Evolutionary conservation across 2,797 vertebrate genomes (phyloP), one percentile per base, ranked within the genome.

Genomic region (Falco cherrug): DNA sequence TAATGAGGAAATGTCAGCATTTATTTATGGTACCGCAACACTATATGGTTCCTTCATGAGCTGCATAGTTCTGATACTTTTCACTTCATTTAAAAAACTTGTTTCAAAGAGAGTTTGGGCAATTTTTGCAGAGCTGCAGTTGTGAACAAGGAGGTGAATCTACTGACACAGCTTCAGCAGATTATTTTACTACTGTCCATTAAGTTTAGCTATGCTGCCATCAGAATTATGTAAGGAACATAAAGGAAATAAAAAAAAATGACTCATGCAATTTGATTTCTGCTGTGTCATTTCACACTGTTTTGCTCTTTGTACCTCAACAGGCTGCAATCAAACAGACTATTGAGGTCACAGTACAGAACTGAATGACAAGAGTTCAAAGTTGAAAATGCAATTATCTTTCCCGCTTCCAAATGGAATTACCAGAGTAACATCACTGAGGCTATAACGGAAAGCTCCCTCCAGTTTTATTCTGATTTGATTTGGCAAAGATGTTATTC

Each of bases 241-340:
- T 89, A 96, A 95, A 90, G 69, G 28, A 87, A 84, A 81, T 94
- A 84, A 16, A 74, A 85, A 75, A 96, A 76, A 87, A 71, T 85
- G 59, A 97, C 69, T 97, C 95, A 96, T 77, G 54, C 84, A 81
- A 77, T 93, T 83, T 93, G 71, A 87, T 95, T 97, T 97, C 89
- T 97, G 95, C 94, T 93, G 57, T 92, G 87, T 97, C 96, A 97
- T 83, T 93, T 94, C 78, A 84, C 86, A 71, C 45, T 70, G 63
- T 71, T 95, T 87, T 80, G 28, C 33, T 90, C 87, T 87, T 87
- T 67, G 48, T 92, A 78, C 48, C 47, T 91, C 81, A 89, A 75
- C 54, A 93, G 68, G 47, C 86, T 96, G 92, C 64, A 88, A 45
- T 94, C 68, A 78, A 64, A 75, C 51, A 93, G 87, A 75, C 75